Conservation (phyloP, 2,113 vertebrate genomes). For the Morphnarchus princeps region DNA sequence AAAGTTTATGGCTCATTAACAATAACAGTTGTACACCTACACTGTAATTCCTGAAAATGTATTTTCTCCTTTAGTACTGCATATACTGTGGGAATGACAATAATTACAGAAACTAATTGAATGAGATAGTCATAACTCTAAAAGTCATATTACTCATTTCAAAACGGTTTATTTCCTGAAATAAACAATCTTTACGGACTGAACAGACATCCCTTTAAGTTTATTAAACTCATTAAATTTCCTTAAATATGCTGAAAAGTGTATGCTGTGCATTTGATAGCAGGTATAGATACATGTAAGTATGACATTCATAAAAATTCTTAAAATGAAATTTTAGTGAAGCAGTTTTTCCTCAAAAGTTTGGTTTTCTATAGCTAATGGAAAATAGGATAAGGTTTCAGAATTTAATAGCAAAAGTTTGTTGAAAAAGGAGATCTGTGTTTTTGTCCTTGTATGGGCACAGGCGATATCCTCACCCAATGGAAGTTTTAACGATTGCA, state of each 20-base stretch:
- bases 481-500: neutral
- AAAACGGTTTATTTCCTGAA: conserved; percentile 56
- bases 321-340: conserved; percentile 22
- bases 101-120: conserved; percentile 70
- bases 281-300: conserved; percentile 13
- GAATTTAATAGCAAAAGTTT: neutral
- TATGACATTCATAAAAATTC: conserved; percentile 26
- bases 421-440: neutral
- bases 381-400: neutral
- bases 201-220: conserved; percentile 44
- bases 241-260: conserved; percentile 49
- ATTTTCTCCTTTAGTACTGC: conserved; percentile 49
- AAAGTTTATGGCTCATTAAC: conserved; percentile 68
- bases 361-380: neutral
- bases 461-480: neutral
- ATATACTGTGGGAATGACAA: conserved; percentile 50
- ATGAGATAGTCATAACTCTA: conserved; percentile 61
- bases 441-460: neutral
- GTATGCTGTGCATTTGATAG: conserved; percentile 32
- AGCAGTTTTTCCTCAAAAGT: neutral
- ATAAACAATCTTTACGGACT: conserved; percentile 38
- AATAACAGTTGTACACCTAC: conserved; percentile 61
- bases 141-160: conserved; percentile 56
- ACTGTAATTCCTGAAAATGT: conserved; percentile 56
- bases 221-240: conserved; percentile 69